Evolutionary conservation across 2,888 invertebrate species (phyloP), one percentile per base, ranked within the genome.

Genomic region (Habrosyne pyritoides): DNA sequence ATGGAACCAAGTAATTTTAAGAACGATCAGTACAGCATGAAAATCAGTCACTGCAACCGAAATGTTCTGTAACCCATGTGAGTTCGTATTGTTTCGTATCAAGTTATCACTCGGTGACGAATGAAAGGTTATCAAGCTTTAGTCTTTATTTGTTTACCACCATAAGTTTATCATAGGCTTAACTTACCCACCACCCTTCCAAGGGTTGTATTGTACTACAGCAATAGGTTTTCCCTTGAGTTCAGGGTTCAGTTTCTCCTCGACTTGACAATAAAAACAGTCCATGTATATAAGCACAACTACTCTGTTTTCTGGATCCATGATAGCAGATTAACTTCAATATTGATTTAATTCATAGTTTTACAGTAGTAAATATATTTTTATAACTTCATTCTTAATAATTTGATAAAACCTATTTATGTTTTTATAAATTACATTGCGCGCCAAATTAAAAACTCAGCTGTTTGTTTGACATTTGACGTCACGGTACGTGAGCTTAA

Each of bases 241-340:
- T 58, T 94, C 91, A 0, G 99, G 98, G 78, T 97, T 94, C n/a
- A 97, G 88, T 81, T 97, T 96, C 77, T 98, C 97, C 89, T 99
- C 99, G 1, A 99, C 99, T 94, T 99, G 99, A 74, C 99, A 99
- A 86, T 98, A 99, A 89, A 99, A 99, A 89, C 99, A 99, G 85
- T 99, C 99, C 99, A 99, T 99, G 83, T 99, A 99, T 52, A 99
- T 96, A 52, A 99, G 93, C 47, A 97, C 95, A 21, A 99, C 93
- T 21, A 98, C 94, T 66, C 96, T 90, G 61, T 95, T 94, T 64
- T 91, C 89, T 61, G 78, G 81, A 52, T 93, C 84, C 94, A 94
- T 93, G 61, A 54, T 66, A 22, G 56, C 24, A 57, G 5, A 30
- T 30, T 53, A 48, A 42, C 53, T 51, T 60, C 50, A 52, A 33